Percentiles rank a stretch among this genome's conserved stretches.
These are phyloP conservation scores for Spodoptera littoralis DNA, from an alignment of 2,888 invertebrate species.

Conservation along the genomic window DNA sequence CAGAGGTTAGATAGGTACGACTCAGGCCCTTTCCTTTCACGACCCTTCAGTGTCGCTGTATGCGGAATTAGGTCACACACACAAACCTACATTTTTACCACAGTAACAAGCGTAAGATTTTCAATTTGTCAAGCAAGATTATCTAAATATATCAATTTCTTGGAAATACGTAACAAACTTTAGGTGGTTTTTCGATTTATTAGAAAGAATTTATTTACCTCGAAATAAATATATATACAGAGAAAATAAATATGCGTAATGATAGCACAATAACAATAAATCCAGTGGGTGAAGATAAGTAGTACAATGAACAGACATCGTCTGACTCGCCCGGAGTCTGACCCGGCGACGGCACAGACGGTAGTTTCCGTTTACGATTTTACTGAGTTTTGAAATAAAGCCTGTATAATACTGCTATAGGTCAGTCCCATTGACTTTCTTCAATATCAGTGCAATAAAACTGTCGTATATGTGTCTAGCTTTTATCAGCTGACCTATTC, in stretches of 20 bases:
- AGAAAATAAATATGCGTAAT: neutral
- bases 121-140: conserved; percentile 6
- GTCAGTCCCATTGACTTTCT: conserved; percentile 29
- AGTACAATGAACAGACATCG: conserved; percentile 50
- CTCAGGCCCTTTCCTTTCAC: conserved; percentile 60
- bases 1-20: conserved; percentile 65
- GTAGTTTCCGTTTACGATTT: conserved; percentile 54
- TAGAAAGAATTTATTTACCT: too few species aligned
- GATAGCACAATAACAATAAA: conserved; percentile 25
- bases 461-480: neutral
- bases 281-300: conserved; percentile 29
- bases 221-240: conserved; percentile 3
- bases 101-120: conserved; percentile 14
- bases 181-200: too few species aligned
- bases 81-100: conserved; percentile 38
- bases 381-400: conserved; percentile 54
- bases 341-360: conserved; percentile 43
- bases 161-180: neutral
- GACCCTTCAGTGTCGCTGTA: conserved; percentile 59
- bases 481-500: conserved; percentile 9
- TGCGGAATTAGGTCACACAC: conserved; percentile 64
- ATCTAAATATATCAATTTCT: conserved; percentile 11
- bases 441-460: conserved; percentile 28
- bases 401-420: conserved; percentile 21
- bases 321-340: conserved; percentile 32